phyloP scores from a whole-genome alignment of 2,113 vertebrate genomes.

The Vidua chalybeata region DNA sequence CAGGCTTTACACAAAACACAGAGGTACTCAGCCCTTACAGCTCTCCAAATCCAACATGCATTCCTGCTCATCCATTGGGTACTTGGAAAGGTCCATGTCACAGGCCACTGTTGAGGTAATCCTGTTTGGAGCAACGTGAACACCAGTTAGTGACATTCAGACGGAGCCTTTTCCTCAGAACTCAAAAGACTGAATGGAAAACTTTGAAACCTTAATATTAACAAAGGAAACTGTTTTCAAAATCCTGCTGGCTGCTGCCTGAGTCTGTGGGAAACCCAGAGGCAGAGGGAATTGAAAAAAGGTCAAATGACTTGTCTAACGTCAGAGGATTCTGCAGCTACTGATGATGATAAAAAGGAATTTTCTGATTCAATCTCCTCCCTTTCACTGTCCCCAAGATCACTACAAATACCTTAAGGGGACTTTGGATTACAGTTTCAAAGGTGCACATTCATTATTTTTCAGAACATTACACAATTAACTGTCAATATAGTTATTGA shows the following conservation, averaged over 20 bases:
- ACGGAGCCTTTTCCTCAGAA: not conserved
- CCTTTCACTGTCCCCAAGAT: not conserved
- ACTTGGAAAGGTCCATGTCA: constrained; percentile 98
- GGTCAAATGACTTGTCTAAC: not conserved
- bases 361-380: not conserved
- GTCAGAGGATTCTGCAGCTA: not conserved
- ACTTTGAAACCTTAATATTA: not conserved
- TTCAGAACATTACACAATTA: not conserved
- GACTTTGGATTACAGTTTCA: not conserved
- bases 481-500: not conserved
- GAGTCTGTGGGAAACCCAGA: not conserved
- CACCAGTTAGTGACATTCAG: not conserved
- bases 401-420: not conserved
- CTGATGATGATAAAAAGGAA: not conserved
- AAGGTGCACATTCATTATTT: not conserved
- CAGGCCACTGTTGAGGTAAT: constrained; percentile 96
- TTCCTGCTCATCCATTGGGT: constrained; percentile 97
- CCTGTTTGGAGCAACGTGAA: constrained; percentile 58
- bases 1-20: not conserved
- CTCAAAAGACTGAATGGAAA: not conserved
- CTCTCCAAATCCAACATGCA: constrained; percentile 96
- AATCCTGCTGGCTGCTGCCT: not conserved
- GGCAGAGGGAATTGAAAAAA: not conserved
- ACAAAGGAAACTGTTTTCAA: not conserved
- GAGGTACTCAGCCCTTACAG: constrained; percentile 81